Evolutionary conservation across 2,888 invertebrate species (phyloP).

Genomic region (Hyppa rectilinea): DNA sequence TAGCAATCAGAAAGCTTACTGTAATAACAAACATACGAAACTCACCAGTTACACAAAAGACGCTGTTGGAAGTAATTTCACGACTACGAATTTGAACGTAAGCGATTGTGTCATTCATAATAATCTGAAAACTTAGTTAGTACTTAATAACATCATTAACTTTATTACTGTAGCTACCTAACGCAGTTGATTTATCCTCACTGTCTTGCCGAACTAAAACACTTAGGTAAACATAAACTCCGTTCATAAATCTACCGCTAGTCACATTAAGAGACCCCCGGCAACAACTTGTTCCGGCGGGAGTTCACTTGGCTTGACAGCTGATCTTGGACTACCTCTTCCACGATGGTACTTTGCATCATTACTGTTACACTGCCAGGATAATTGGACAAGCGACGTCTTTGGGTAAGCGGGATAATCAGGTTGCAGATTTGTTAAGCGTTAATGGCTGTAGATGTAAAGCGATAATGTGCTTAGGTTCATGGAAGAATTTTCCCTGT

Average conservation of each 20-base stretch:
- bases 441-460: not conserved
- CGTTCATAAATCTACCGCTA: constrained; percentile 53
- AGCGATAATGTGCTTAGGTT: not conserved
- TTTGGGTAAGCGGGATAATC: constrained; percentile 11
- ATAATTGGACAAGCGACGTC: constrained; percentile 47
- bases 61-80: not conserved
- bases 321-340: constrained; percentile 53
- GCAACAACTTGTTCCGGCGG: constrained; percentile 38
- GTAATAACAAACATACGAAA: not conserved
- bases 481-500: not conserved
- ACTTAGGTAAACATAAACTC: constrained; percentile 46
- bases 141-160: constrained; percentile 27
- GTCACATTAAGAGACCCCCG: constrained; percentile 54
- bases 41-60: constrained; percentile 4
- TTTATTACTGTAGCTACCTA: constrained; percentile 7
- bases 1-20: constrained; percentile 1
- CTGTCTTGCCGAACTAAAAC: constrained; percentile 37
- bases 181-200: constrained; percentile 31
- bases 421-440: not conserved
- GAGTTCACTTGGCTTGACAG: constrained; percentile 59
- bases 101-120: constrained; percentile 12
- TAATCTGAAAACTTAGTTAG: constrained; percentile 1
- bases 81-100: constrained; percentile 2
- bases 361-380: constrained; percentile 40
- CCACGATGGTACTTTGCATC: constrained; percentile 31